phyloP scores from a whole-genome alignment of 2,888 invertebrate species.

The Drosophila incognita region DNA sequence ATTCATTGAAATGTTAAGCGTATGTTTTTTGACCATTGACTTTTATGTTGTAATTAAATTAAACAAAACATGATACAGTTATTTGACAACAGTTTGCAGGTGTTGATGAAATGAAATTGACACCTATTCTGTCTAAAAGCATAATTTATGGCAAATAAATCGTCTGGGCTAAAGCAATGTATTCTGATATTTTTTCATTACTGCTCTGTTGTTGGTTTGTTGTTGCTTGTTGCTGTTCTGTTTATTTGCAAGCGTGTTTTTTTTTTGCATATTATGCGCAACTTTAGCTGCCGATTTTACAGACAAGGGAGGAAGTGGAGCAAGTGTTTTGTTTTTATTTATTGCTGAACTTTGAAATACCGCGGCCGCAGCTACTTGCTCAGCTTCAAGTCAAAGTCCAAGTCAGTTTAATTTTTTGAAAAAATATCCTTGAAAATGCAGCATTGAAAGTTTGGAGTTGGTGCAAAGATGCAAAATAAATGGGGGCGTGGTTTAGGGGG shows the following conservation, averaged over 20 bases:
- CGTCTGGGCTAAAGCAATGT: slow-evolving; percentile 49
- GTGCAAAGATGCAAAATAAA: slow-evolving; percentile 62
- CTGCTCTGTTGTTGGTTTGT: slow-evolving; percentile 7
- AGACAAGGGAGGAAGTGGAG: slow-evolving; percentile 8
- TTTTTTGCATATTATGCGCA: slow-evolving; percentile 55
- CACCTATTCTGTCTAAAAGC: slow-evolving; percentile 15
- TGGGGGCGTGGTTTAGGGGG: slow-evolving; percentile 11
- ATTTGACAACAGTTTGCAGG: slow-evolving; percentile 3
- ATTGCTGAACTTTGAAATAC: slow-evolving; percentile 77
- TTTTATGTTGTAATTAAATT: not conserved
- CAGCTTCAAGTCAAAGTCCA: slow-evolving; percentile 12
- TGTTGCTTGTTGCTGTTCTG: slow-evolving; percentile 14
- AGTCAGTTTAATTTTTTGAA: slow-evolving; percentile 53
- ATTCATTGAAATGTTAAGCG: not conserved
- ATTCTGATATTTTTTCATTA: slow-evolving; percentile 69
- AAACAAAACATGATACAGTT: not conserved
- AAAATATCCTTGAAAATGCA: slow-evolving; percentile 75
- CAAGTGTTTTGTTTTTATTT: slow-evolving; percentile 64
- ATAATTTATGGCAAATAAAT: slow-evolving; percentile 45
- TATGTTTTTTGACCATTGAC: not conserved
- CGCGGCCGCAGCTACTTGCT: slow-evolving; percentile 57
- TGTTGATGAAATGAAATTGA: slow-evolving; percentile 63
- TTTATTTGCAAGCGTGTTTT: slow-evolving; percentile 28
- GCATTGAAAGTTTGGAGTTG: slow-evolving; percentile 32
- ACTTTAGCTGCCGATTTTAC: slow-evolving; percentile 22